Base-by-base conservation (phyloP, 2,797 vertebrate species). In the Pseudochromis fuscus region DNA sequence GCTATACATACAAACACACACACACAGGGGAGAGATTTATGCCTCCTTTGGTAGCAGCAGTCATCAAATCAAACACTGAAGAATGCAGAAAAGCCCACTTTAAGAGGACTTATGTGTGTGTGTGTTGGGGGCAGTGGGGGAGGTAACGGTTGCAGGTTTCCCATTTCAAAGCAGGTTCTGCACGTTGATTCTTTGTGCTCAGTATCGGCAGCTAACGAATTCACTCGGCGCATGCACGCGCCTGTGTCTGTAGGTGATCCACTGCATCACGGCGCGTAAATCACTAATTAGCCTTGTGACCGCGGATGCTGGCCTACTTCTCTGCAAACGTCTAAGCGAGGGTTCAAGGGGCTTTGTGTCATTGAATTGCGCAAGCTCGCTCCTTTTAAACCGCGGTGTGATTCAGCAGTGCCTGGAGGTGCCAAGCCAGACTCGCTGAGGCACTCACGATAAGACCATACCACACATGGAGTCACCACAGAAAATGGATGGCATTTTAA, bases 231-330 rank as follows among this genome's bases (percentile, higher is more conserved):
- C 49, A 12, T 42, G 21, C 33, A 63, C 9, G 58, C 21, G 68
- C 33, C 55, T 42, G 44, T 33, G 62, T 48, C 37, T 13, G 40
- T 46, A 72, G 74, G 67, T 63, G 83, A 87, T 76, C 78, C 68
- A 71, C 48, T 33, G 55, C 69, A 67, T 67, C 19, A 48, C 67
- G 3, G 66, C 16, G 72, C 11, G 60, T 63, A 86, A 87, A 81
- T 82, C 72, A 70, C 83, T 85, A 85, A 91, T 91, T 89, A 89
- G 85, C 83, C 81, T 87, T 84, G 60, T 84, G 87, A 88, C 85
- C 66, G 33, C 35, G 27, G 71, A 82, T 16, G 60, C 71, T 79
- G 85, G 58, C 83, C 82, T 68, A 84, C 50, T 89, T 89, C 83
- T 90, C 53, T 76, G 53, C 30, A 57, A 27, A 19, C 25, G 71